These are phyloP conservation scores for Pionites leucogaster DNA, from an alignment of 2,113 vertebrate species.

Conservation along the genomic window DNA sequence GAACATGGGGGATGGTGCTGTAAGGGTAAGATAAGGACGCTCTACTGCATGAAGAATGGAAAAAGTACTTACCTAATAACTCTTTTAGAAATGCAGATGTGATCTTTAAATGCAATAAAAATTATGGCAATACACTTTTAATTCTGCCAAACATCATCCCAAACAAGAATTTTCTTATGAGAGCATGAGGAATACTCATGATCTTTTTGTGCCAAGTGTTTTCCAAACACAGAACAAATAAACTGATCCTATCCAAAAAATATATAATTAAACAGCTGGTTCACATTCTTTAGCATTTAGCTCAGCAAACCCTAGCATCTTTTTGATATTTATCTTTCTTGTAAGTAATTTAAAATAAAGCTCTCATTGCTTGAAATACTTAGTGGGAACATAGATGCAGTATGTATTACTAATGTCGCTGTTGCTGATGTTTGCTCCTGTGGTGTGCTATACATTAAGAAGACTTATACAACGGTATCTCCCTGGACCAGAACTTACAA, in stretches of 20 bases:
- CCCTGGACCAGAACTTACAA: background rate
- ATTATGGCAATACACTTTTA: background rate
- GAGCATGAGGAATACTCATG: background rate
- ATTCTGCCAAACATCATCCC: background rate
- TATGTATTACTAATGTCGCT: background rate
- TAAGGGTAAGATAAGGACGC: background rate
- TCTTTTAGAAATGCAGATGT: background rate
- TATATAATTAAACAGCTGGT: background rate
- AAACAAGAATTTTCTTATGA: background rate
- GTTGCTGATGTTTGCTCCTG: background rate
- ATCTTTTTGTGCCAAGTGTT: background rate
- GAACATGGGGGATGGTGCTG: background rate
- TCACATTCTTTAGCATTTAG: background rate
- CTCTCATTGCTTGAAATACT: background rate
- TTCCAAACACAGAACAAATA: constrained; percentile 8
- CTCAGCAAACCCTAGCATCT: background rate
- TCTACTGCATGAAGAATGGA: background rate
- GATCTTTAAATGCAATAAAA: background rate
- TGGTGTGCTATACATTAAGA: background rate
- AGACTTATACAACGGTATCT: background rate
- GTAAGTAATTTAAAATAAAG: background rate
- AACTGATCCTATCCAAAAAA: background rate
- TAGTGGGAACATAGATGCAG: background rate
- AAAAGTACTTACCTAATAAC: background rate
- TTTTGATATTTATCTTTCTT: background rate